Evolutionary conservation across 2,797 vertebrate genomes (phyloP), one percentile per base, ranked within the genome.

Genomic region (Propithecus deckenii): DNA sequence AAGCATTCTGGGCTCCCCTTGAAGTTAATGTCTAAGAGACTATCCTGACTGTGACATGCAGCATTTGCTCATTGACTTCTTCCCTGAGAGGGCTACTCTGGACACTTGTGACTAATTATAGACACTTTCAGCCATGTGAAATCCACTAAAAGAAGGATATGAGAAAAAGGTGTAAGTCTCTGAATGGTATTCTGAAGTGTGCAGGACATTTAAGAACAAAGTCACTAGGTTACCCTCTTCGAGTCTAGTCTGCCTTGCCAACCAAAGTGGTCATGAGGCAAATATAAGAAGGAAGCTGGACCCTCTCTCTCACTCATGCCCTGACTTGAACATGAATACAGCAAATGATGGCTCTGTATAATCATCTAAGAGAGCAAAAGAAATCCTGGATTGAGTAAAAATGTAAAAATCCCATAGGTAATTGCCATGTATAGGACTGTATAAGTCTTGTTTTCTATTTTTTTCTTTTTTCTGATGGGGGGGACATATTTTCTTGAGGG

Each of bases 61-160:
- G 59, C 48, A 83, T 71, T 91, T 88, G 30, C 23, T 96, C 65
- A 85, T 30, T 79, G 87, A 92, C 32, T 83, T 76, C 9, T 91
- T 83, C 79, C 63, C 71, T 89, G 71, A 96, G 38, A 93, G 65
- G 52, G 38, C 17, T 80, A 43, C 57, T 94, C 35, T 86, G 46
- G 20, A 91, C 48, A 84, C 43, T 89, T 93, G n/a, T 67, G 71
- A 89, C 43, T 80, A 65, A 93, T 50, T 92, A 28, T 38, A 89
- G 52, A 81, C n/a, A 57, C 23, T 74, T 84, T 88, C n/a, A 38
- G 23, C 38, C 55, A 75, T 30, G 28, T 67, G 72, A 89, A 97
- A 94, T 18, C 20, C 59, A 91, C 63, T 80, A 61, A 74, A 87
- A 43, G 22, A 93, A 78, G 55, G 7, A 28, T 52, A 50, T 32